A percentile compares a stretch with the other conserved stretches of the same genome.
These are phyloP conservation scores for Urocynchramus pylzowi DNA, from an alignment of 2,113 vertebrate species.

Conservation along the genomic window DNA sequence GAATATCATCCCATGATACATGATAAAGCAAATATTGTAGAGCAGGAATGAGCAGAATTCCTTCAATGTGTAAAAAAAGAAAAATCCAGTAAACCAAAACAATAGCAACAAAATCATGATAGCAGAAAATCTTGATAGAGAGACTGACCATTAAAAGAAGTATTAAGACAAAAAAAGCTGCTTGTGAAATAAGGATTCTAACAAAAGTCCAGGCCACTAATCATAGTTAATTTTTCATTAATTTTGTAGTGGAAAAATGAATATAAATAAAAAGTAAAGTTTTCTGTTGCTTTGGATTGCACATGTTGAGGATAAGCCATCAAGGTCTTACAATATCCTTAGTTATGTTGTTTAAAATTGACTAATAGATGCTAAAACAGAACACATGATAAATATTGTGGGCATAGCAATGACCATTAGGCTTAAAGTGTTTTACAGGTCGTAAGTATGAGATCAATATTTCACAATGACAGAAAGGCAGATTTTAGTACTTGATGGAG, in stretches of 20 bases:
- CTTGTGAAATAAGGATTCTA: not conserved
- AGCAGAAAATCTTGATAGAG: not conserved
- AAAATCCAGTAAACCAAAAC: not conserved
- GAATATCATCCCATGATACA: not conserved
- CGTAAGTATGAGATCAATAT: not conserved
- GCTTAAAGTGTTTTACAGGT: not conserved
- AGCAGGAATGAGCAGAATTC: not conserved
- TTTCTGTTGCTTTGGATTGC: not conserved
- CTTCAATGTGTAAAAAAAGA: not conserved
- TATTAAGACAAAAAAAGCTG: not conserved
- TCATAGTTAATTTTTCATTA: not conserved
- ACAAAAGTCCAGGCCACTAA: not conserved
- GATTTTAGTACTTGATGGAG: not conserved
- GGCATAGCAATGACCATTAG: not conserved
- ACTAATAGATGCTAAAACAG: not conserved
- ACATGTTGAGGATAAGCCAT: not conserved
- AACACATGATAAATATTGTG: not conserved
- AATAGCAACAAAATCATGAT: not conserved
- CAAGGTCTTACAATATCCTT: not conserved
- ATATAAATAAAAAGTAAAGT: not conserved
- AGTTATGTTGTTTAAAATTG: not conserved
- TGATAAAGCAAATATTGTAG: not conserved
- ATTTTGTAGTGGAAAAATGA: not conserved
- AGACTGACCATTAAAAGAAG: not conserved
- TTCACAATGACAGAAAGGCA: not conserved